These are phyloP conservation scores for Aphidius colemani DNA, from an alignment of 2,888 invertebrate genomes.

Conservation along the genomic window DNA sequence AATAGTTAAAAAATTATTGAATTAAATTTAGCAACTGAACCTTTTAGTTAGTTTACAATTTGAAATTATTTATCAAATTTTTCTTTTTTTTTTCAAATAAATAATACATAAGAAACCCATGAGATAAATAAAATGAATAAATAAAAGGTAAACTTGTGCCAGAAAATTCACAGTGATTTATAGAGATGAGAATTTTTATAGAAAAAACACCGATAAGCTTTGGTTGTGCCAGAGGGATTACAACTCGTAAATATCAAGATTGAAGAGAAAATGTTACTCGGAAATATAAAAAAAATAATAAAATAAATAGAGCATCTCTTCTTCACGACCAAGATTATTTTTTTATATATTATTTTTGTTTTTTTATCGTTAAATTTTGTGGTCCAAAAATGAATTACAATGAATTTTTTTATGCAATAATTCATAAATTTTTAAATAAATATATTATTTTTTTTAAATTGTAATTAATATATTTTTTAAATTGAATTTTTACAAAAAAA, in stretches of 20 bases:
- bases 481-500: no score
- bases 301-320: no score
- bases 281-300: slow-evolving; percentile 1
- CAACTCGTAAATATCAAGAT: slow-evolving; percentile 20
- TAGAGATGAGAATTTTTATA: neutral
- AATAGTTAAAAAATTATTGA: neutral
- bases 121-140: neutral
- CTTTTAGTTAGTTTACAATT: neutral
- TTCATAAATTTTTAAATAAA: no score
- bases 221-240: slow-evolving; percentile 14
- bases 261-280: slow-evolving; percentile 3
- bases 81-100: no score
- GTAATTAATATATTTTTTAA: no score
- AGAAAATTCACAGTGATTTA: slow-evolving; percentile 7
- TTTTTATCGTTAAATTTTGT: no score
- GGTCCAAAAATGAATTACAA: no score
- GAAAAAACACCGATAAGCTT: slow-evolving; percentile 9
- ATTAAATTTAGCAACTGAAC: no score
- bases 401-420: no score
- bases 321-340: neutral
- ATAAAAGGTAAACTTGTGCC: neutral
- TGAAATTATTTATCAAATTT: no score
- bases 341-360: no score
- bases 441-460: no score
- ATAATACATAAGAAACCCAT: neutral